Evolutionary conservation across 1,140 invertebrate genomes (phyloP), one percentile per base, ranked within the genome.

Genomic region (Antheraea pernyi): DNA sequence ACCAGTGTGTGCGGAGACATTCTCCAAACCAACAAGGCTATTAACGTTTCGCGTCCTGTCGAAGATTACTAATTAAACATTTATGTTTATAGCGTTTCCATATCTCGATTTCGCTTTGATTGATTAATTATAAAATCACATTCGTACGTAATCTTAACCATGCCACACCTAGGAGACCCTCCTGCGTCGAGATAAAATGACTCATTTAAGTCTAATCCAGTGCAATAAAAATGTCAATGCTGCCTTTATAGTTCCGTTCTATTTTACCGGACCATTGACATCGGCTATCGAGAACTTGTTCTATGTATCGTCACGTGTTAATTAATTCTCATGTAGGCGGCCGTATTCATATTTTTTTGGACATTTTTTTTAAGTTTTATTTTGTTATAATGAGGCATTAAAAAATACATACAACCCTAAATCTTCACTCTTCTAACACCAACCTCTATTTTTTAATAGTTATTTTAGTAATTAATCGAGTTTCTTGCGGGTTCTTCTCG

Each of bases 271-370:
- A 85, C 75, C 77, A 72, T 87, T 83, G 83, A 83, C 82, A 85
- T 84, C 75, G 76, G 81, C 67, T 74, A 76, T 81, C 77, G 75
- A 86, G 76, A 88, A 91, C 88, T 78, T 69, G 86, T 89, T 83
- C 72, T 78, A 73, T 76, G 71, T 75, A 71, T 73, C 80, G 80
- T 79, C 78, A 81, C 71, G 84, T 89, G 86, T 88, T 90, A 90
- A 91, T 91, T 90, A 88, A 89, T 88, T 87, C 85, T 72, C 79
- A 82, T 75, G 88, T 91, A 81, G 89, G 89, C 85, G 89, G 46
- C 46, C 46, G 46, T 85, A 78, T 74, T 75, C 77, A 80, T 88
- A 86, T 85, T 9, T 9, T 53, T 86, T 78, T 88, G 81, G 84
- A n/a, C n/a, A n/a, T n/a, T n/a, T n/a, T n/a, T n/a, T n/a, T n/a